Conservation (phyloP, 2,797 vertebrate genomes). For the Vireo griseus region DNA sequence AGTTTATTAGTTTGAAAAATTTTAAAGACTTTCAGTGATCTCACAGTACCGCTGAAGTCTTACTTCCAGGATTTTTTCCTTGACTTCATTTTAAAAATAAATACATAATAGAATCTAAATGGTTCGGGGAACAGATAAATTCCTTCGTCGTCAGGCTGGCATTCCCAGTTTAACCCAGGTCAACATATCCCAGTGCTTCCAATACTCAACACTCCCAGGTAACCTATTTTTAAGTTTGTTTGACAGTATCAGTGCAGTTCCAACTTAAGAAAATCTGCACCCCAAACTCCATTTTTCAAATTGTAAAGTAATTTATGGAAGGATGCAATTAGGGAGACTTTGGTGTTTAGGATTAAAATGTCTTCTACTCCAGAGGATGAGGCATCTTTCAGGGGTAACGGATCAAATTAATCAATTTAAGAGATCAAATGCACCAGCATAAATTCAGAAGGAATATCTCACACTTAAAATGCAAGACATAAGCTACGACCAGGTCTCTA, state of each 20-base stretch:
- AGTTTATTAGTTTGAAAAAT: neutral
- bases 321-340: neutral
- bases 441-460: neutral
- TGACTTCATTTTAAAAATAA: neutral
- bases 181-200: neutral
- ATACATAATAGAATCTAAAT: neutral
- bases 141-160: neutral
- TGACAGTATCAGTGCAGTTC: neutral
- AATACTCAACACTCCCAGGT: neutral
- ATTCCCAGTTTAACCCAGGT: neutral
- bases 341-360: neutral
- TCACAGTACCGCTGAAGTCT: neutral
- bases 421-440: neutral
- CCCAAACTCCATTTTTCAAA: neutral
- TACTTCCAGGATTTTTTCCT: neutral
- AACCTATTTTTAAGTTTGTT: neutral
- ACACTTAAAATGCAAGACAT: neutral
- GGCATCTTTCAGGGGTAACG: neutral
- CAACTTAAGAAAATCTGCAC: neutral
- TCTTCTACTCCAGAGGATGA: neutral
- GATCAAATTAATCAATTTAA: neutral
- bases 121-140: neutral
- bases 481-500: neutral
- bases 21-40: neutral
- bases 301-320: neutral